phyloP scores from a whole-genome alignment of 2,888 invertebrate genomes.

The Himalopsyche kuldschensis region DNA sequence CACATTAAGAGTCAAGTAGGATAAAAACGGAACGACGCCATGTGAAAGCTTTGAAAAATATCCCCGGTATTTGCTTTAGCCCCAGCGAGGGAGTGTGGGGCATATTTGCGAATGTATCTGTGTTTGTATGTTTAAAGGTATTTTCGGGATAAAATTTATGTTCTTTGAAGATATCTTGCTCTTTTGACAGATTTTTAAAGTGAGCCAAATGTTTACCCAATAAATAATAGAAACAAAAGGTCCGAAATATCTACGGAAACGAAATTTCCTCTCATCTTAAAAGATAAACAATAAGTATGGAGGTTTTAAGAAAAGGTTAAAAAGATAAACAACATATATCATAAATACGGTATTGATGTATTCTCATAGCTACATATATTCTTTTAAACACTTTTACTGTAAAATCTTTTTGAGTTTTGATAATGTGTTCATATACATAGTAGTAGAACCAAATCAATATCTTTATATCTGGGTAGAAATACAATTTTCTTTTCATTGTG shows the following conservation, averaged over 20 bases:
- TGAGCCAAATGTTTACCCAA: not conserved
- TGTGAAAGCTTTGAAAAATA: conserved; percentile 56
- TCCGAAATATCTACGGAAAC: not conserved
- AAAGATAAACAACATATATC: too few species aligned
- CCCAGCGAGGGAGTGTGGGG: not conserved
- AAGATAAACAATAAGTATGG: too few species aligned
- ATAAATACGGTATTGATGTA: too few species aligned
- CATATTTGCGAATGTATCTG: not conserved
- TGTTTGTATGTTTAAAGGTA: not conserved
- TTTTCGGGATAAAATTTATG: not conserved
- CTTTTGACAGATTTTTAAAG: not conserved
- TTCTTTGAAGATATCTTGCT: not conserved
- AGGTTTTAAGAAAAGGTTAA: too few species aligned
- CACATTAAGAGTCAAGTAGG: conserved; percentile 70
- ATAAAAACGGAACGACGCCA: conserved; percentile 54
- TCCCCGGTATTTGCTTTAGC: conserved; percentile 45
- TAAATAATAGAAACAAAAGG: not conserved
- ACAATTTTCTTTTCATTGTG: too few species aligned
- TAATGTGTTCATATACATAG: too few species aligned
- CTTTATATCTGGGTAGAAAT: too few species aligned
- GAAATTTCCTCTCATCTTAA: too few species aligned
- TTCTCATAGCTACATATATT: too few species aligned
- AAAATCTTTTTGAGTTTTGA: too few species aligned
- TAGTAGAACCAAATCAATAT: too few species aligned
- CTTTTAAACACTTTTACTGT: too few species aligned